Evolutionary conservation across 1,140 invertebrate genomes (phyloP).

Genomic region (Mercenaria mercenaria): DNA sequence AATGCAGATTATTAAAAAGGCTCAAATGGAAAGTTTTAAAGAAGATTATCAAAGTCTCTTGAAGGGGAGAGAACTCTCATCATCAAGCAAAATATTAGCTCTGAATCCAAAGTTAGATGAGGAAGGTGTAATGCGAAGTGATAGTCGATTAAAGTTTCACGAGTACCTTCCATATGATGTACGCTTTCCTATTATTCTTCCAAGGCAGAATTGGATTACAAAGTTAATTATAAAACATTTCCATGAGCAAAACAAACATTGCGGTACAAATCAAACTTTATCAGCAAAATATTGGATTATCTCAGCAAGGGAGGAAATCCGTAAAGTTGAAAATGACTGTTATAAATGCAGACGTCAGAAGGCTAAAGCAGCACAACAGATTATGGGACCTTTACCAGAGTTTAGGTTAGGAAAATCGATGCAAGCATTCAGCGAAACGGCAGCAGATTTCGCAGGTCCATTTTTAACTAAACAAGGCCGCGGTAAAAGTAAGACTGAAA

Average conservation of each 20-base stretch:
- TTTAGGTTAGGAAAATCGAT: no score
- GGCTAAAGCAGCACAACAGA: constrained; percentile 15
- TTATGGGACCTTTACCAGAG: constrained; percentile 25
- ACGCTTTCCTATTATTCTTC: constrained; percentile 13
- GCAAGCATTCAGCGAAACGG: constrained; percentile 1
- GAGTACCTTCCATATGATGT: constrained; percentile 9
- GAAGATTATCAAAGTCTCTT: neutral
- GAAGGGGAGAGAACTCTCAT: neutral
- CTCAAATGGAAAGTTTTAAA: neutral
- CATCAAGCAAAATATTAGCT: neutral
- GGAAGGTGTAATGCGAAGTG: neutral
- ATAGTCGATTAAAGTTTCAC: neutral
- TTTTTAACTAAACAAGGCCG: constrained; percentile 32
- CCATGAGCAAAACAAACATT: neutral
- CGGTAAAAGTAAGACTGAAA: constrained; percentile 19
- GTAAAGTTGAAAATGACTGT: neutral
- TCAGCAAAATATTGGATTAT: constrained; percentile 40
- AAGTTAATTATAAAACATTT: constrained; percentile 24
- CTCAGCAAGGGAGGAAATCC: constrained; percentile 24
- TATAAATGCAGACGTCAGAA: neutral
- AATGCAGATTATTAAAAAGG: neutral
- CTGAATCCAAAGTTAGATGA: neutral
- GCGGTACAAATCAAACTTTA: constrained; percentile 22
- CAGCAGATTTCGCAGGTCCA: constrained; percentile 3
- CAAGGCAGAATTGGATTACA: constrained; percentile 19